Evolutionary conservation across 2,888 invertebrate species (phyloP), one percentile per base, ranked within the genome.

Genomic region (Pollenia labialis): DNA sequence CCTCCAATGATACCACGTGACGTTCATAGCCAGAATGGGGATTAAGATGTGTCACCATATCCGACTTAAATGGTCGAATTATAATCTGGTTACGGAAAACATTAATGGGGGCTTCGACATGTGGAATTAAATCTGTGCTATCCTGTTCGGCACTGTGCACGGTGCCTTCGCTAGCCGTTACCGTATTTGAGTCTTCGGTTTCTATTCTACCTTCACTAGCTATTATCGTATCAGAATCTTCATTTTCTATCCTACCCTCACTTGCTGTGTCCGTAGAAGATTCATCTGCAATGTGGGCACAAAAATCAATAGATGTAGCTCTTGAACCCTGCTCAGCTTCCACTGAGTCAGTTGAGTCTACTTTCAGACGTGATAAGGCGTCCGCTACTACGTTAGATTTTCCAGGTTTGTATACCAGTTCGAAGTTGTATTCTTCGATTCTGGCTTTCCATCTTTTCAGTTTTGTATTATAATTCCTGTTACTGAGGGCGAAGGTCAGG

Each of bases 91-190:
- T 89, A 8, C 77, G 42, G 10, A 64, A 64, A 10, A 64, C 64
- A 44, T 64, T 64, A 11, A 66, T 87, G 80, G n/a, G 84, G 68
- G 50, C 77, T 88, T 42, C 85, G 23, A 23, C 83, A 77, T 14
- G 62, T 77, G 71, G 18, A 46, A 64, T 64, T 85, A 88, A 79
- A 52, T 88, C 85, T 14, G 83, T 76, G 40, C 54, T 74, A 46
- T 88, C 83, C 44, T 88, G 85, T 23, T 88, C 87, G 0, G 84
- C 88, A 66, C 87, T 87, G 74, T 88, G 85, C 3, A 76, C 56
- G n/a, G 87, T 48, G 4, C 40, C 85, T 10, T 52, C 32, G 32
- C 32, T 32, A 32, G 32, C 32, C 32, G 32, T 32, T 32, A 32
- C 32, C 6, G 32, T 32, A 32, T 32, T 32, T 32, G 32, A 32